Evolutionary conservation across 2,113 vertebrate species (phyloP), one percentile per base, ranked within the genome.

Genomic region (Corythornis madagascariensis): DNA sequence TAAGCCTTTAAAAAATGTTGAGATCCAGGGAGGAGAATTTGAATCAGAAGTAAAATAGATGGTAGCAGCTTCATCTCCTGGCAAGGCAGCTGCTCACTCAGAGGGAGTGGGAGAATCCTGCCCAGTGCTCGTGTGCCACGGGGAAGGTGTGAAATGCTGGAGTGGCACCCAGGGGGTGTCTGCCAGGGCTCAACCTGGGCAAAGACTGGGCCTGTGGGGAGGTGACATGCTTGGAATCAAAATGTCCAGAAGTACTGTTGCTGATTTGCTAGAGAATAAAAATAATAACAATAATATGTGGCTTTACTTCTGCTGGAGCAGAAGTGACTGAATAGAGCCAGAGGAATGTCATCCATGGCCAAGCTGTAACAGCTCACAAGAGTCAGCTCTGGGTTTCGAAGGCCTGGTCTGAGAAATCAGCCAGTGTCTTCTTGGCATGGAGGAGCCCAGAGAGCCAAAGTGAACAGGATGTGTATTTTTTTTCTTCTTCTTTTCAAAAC

Each of bases 1-100:
- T 90, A 93, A 95, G 56, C 31, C 91, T 74, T 90, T 33, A 64
- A 76, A 42, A 94, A 92, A 74, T n/a, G 72, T 69, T 83, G 73
- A 89, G 91, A 85, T 59, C 59, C 42, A 89, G 67, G 35, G 91
- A 78, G 77, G 81, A 82, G 85, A 89, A 88, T 90, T 93, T 92
- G 91, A 95, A 93, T 92, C 95, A 93, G 95, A 91, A 94, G 65
- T 56, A 82, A 81, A 94, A 90, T 91, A 84, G 90, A 42, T 87
- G 95, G 86, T 22, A 93, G 50, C 70, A 70, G 90, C 77, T 89
- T 78, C 72, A 93, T 90, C 86, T 88, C 38, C 79, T 72, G 83
- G 93, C 91, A 91, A 93, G 60, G 85, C 88, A 90, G 92, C 64
- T 96, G 90, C 90, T 96, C 95, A 87, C 93, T 96, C 95, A 78